These are phyloP conservation scores for Gymnoscopelus microlampas DNA, from an alignment of 2,797 vertebrate genomes.

Conservation along the genomic window DNA sequence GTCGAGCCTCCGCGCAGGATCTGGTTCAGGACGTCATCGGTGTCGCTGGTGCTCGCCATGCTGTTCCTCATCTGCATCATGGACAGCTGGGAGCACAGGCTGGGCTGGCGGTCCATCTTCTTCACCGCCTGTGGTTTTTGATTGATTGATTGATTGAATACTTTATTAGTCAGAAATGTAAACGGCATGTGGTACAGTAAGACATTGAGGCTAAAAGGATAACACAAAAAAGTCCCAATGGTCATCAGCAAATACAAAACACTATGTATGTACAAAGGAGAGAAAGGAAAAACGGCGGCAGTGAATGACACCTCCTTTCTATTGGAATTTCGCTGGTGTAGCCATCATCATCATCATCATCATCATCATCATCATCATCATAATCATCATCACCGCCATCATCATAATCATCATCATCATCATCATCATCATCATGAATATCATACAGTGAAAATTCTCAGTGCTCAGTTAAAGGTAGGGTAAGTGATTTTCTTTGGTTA, in stretches of 20 bases:
- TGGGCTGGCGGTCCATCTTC: slow-evolving; percentile 92
- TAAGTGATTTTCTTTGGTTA: too few species aligned
- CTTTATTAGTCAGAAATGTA: too few species aligned
- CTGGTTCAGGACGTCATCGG: slow-evolving; percentile 92
- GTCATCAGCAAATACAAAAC: too few species aligned
- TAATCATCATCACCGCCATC: background rate
- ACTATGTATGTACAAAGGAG: too few species aligned
- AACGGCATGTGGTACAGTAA: too few species aligned
- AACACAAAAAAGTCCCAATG: too few species aligned
- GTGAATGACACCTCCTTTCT: too few species aligned
- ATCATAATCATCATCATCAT: background rate
- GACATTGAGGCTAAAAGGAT: too few species aligned
- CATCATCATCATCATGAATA: background rate
- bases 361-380: slow-evolving; percentile 9
- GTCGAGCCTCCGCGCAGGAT: slow-evolving; percentile 90
- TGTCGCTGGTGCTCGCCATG: slow-evolving; percentile 93
- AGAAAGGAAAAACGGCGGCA: too few species aligned
- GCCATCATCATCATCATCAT: background rate
- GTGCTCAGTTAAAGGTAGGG: too few species aligned
- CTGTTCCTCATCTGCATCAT: slow-evolving; percentile 99
- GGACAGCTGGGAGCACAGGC: slow-evolving; percentile 93
- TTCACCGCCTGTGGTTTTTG: slow-evolving; percentile 83
- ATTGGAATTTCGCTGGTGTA: background rate
- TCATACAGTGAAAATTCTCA: background rate
- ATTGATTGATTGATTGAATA: too few species aligned